Conservation (phyloP, 2,113 vertebrate genomes). For the Limnothrissa miodon region DNA sequence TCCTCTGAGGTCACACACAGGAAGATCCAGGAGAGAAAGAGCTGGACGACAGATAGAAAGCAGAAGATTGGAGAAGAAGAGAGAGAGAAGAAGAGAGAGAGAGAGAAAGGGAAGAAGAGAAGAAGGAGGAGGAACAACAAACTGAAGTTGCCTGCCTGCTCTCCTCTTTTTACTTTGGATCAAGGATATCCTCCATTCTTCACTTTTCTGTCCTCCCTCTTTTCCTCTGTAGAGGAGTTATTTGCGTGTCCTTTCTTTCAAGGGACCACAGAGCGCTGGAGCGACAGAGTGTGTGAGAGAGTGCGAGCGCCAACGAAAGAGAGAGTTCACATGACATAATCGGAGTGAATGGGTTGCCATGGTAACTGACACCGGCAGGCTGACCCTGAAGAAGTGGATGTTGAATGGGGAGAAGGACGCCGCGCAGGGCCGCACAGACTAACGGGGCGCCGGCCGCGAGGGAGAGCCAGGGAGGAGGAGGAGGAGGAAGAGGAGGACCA, state of each 20-base stretch:
- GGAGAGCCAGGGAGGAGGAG: conserved; percentile 24
- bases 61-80: too few species aligned
- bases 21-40: conserved; percentile 31
- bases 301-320: conserved; percentile 25
- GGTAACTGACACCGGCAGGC: conserved; percentile 86
- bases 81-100: conserved; percentile 43
- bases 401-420: conserved; percentile 70
- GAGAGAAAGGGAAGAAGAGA: neutral
- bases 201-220: neutral
- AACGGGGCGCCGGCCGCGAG: conserved; percentile 44
- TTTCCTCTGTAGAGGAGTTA: conserved; percentile 8
- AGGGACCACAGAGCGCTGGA: neutral
- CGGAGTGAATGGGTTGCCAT: conserved; percentile 86
- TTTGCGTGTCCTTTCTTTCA: neutral
- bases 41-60: conserved; percentile 22
- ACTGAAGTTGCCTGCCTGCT: conserved; percentile 9
- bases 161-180: conserved; percentile 41
- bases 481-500: conserved; percentile 35
- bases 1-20: conserved; percentile 30
- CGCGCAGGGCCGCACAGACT: conserved; percentile 64
- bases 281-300: neutral
- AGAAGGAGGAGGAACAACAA: conserved; percentile 34
- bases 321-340: conserved; percentile 68
- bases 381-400: conserved; percentile 67
- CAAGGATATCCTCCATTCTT: conserved; percentile 15